Evolutionary conservation across 1,140 invertebrate genomes (phyloP).

Genomic region (Drosophila pandora): DNA sequence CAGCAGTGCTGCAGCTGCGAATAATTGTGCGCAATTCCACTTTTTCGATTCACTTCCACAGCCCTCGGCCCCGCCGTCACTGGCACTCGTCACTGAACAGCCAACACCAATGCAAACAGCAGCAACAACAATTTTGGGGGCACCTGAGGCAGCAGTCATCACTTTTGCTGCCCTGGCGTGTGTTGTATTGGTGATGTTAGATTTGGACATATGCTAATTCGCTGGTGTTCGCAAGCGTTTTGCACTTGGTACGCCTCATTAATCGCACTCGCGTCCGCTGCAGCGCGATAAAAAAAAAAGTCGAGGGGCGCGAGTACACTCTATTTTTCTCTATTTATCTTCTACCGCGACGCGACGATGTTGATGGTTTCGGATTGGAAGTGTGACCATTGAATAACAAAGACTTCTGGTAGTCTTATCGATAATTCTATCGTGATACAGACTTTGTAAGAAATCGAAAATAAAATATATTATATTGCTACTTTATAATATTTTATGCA

Average conservation of each 20-base stretch:
- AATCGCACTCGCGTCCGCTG: conserved; percentile 20
- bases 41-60: conserved; percentile 61
- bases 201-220: conserved; percentile 15
- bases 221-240: conserved; percentile 1
- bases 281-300: conserved; percentile 26
- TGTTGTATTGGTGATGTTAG: conserved; percentile 15
- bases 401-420: too few relatives aligned
- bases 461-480: too few relatives aligned
- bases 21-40: conserved; percentile 63
- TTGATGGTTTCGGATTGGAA: too few relatives aligned
- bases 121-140: conserved; percentile 25
- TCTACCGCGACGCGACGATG: background rate
- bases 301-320: conserved; percentile 8
- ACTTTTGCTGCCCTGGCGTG: background rate
- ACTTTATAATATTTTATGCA: too few relatives aligned
- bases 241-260: conserved; percentile 21
- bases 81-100: background rate
- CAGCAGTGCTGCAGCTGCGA: too few relatives aligned
- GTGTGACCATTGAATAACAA: too few relatives aligned
- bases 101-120: background rate
- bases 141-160: conserved; percentile 12
- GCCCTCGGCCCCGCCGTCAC: conserved; percentile 1
- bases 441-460: too few relatives aligned
- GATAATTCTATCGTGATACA: too few relatives aligned
- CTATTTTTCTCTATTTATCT: conserved; percentile 6